phyloP scores from a whole-genome alignment of 2,113 vertebrate genomes.

The Galeopterus variegatus region DNA sequence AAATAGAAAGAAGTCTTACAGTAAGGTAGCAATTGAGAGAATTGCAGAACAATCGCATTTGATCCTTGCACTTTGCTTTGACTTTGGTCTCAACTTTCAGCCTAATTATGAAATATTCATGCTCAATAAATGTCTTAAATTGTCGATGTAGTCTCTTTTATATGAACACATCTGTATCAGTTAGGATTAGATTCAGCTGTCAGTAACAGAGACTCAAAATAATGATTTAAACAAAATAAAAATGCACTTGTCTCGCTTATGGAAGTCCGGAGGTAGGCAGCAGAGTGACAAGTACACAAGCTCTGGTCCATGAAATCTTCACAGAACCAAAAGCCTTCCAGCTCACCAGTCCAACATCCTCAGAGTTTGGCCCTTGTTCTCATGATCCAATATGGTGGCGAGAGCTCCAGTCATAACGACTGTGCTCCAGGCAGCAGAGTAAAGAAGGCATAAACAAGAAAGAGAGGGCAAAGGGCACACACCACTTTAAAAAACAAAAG shows the following conservation, averaged over 20 bases:
- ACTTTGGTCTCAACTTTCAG: slow-evolving; percentile 22
- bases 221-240: slow-evolving; percentile 62
- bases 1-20: background rate
- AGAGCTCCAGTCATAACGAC: background rate
- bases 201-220: background rate
- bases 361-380: background rate
- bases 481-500: background rate
- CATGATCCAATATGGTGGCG: background rate
- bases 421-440: background rate
- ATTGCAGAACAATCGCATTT: background rate
- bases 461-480: background rate
- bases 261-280: background rate
- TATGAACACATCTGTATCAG: background rate
- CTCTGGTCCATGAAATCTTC: background rate
- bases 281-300: no score
- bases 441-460: background rate
- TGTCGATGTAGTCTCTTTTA: background rate
- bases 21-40: slow-evolving; percentile 31
- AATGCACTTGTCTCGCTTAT: background rate
- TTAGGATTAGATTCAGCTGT: background rate
- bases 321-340: background rate
- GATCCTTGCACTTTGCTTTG: background rate
- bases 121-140: background rate
- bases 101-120: slow-evolving; percentile 35
- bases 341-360: background rate